phyloP scores from a whole-genome alignment of 1,140 invertebrate genomes.

The Brachionus paranguensis region DNA sequence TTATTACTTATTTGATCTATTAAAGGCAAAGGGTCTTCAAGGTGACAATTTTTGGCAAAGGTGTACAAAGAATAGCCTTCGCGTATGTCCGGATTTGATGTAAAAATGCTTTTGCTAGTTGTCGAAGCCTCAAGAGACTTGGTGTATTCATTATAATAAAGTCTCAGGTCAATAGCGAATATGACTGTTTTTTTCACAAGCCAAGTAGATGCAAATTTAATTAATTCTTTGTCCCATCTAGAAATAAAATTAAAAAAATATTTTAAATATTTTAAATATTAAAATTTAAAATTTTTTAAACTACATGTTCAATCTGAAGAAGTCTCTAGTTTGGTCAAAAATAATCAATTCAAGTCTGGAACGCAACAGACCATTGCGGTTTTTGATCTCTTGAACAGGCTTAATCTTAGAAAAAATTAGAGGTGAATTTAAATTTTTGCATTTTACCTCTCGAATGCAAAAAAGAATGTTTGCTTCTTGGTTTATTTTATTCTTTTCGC shows the following conservation, averaged over 20 bases:
- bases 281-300: background rate
- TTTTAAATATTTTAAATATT: too few relatives aligned
- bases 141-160: constrained; percentile 4
- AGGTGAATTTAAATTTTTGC: background rate
- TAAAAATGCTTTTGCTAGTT: background rate
- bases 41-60: background rate
- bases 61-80: constrained; percentile 13
- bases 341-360: background rate
- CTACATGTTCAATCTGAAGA: constrained; percentile 7
- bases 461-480: constrained; percentile 14
- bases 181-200: background rate
- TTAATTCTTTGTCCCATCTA: constrained; percentile 37
- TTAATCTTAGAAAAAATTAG: background rate
- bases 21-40: background rate
- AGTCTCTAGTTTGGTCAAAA: background rate
- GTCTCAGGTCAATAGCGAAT: background rate
- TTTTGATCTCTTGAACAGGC: background rate
- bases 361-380: background rate
- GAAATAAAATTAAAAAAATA: background rate
- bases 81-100: constrained; percentile 10
- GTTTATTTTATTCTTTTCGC: background rate
- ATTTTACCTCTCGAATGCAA: background rate
- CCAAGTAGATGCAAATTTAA: constrained; percentile 21
- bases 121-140: background rate
- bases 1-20: constrained; percentile 33